A percentile compares a stretch with the other conserved stretches of the same genome.
Evolutionary conservation across 2,113 vertebrate genomes (phyloP).

Genomic region (Toxotes chatareus): DNA sequence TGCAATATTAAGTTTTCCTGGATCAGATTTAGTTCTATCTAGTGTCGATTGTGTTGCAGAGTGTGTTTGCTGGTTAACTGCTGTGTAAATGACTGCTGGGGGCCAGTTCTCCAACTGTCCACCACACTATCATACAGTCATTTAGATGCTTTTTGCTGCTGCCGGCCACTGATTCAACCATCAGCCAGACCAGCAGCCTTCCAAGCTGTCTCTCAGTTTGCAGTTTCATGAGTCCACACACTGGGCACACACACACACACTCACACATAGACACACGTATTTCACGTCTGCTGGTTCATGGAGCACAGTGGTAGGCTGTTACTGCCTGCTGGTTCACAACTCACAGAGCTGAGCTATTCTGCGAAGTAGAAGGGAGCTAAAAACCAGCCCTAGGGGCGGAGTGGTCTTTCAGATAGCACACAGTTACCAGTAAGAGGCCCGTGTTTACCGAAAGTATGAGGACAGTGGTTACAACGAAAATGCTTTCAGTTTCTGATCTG

Average conservation of each 20-base stretch:
- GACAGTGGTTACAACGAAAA: conserved; percentile 2
- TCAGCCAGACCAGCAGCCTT: conserved; percentile 31
- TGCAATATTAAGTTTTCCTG: background rate
- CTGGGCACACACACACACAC: background rate
- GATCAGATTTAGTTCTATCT: conserved; percentile 8
- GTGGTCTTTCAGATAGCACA: background rate
- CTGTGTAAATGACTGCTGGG: conserved; percentile 22
- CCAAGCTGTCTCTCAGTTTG: conserved; percentile 28
- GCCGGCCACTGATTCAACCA: conserved; percentile 11
- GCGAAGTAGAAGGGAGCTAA: background rate
- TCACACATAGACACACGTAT: background rate
- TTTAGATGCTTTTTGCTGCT: conserved; percentile 36
- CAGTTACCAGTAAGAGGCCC: conserved; percentile 4
- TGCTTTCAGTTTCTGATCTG: conserved; percentile 47
- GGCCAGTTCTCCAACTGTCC: conserved; percentile 28
- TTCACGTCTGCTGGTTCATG: conserved; percentile 34
- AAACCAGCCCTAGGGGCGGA: background rate
- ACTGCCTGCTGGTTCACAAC: conserved; percentile 43
- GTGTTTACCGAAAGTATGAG: conserved; percentile 30
- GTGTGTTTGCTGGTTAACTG: conserved; percentile 11
- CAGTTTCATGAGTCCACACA: conserved; percentile 10
- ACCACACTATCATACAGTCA: background rate
- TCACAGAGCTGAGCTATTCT: conserved; percentile 25
- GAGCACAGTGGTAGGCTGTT: conserved; percentile 14
- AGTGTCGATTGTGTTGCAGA: background rate